These are phyloP conservation scores for Acomys russatus DNA, from an alignment of 2,797 vertebrate genomes.

Conservation along the genomic window DNA sequence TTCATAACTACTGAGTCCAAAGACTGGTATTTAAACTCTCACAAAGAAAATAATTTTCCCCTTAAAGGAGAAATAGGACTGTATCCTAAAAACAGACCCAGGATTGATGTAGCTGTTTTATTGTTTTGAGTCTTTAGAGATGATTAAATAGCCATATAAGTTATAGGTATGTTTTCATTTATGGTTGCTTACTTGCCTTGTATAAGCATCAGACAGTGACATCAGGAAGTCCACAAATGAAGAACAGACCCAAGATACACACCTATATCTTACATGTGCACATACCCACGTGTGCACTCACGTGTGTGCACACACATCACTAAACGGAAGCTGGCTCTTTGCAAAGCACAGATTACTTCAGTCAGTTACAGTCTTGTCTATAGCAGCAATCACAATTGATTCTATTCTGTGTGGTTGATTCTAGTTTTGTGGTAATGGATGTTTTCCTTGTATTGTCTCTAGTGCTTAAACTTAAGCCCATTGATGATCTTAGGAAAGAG, in stretches of 20 bases:
- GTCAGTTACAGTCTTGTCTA: slow-evolving; percentile 33
- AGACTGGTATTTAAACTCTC: slow-evolving; percentile 52
- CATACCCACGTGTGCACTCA: background rate
- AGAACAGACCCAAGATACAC: slow-evolving; percentile 26
- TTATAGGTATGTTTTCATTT: slow-evolving; percentile 36
- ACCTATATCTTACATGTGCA: background rate
- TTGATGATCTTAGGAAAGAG: slow-evolving; percentile 55
- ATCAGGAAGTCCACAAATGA: slow-evolving; percentile 49
- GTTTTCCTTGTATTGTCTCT: slow-evolving; percentile 33
- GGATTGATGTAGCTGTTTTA: background rate
- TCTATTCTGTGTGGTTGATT: slow-evolving; percentile 58
- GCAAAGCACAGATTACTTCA: slow-evolving; percentile 34
- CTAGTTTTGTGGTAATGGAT: slow-evolving; percentile 53
- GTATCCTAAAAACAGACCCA: slow-evolving; percentile 32
- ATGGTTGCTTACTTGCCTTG: slow-evolving; percentile 30
- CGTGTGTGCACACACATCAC: too few species aligned
- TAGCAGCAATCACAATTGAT: slow-evolving; percentile 39
- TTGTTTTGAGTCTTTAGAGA: slow-evolving; percentile 53
- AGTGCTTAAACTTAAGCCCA: slow-evolving; percentile 47
- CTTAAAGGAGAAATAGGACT: slow-evolving; percentile 45
- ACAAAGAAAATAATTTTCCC: slow-evolving; percentile 27
- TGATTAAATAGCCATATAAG: slow-evolving; percentile 21
- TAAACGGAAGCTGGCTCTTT: slow-evolving; percentile 54
- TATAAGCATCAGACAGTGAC: background rate
- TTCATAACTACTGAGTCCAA: background rate